Evolutionary conservation across 2,113 vertebrate genomes (phyloP), one percentile per base, ranked within the genome.

Genomic region (Oreotrochilus melanogaster): DNA sequence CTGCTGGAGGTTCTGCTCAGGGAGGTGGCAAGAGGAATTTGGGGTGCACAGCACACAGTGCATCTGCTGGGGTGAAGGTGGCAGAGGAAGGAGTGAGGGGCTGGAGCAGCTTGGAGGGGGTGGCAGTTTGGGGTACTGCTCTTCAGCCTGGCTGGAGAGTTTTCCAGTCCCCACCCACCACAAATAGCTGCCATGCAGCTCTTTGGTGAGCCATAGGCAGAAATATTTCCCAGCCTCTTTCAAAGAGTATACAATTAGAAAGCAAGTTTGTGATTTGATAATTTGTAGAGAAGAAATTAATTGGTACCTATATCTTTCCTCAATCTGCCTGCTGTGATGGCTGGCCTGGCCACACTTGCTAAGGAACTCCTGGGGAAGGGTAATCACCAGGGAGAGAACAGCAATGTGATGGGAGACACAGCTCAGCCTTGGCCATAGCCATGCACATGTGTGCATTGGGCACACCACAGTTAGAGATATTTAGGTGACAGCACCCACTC

Each of bases 201-300:
- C 58, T 54, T 28, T 18, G 58, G 54, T 79, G 90, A 95, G 39
- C 47, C n/a, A 67, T 9, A 35, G 65, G 43, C 30, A 91, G 72
- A 62, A 78, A 13, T 84, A 70, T 39, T n/a, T 31, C 45, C n/a
- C 61, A 86, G 84, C 66, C 81, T 94, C 54, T 62, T 89, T 89
- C 66, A 67, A 70, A 86, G 78, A 79, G 22, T 2, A 5, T 42
- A 66, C 80, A 89, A 84, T 92, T 86, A 74, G 84, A 81, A 88
- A 78, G 65, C 76, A 86, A 92, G 61, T 48, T 92, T 89, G 60
- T 57, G 56, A 84, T 86, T 81, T 84, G 86, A 53, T 78, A 56
- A 91, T 92, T 89, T 81, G 61, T 74, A 65, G 79, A 84, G 84
- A 89, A 88, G 57, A 78, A 78, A 84, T 81, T 81, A 95, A 84